Evolutionary conservation across 2,113 vertebrate species (phyloP), one percentile per base, ranked within the genome.

Genomic region (Dicaeum eximium): DNA sequence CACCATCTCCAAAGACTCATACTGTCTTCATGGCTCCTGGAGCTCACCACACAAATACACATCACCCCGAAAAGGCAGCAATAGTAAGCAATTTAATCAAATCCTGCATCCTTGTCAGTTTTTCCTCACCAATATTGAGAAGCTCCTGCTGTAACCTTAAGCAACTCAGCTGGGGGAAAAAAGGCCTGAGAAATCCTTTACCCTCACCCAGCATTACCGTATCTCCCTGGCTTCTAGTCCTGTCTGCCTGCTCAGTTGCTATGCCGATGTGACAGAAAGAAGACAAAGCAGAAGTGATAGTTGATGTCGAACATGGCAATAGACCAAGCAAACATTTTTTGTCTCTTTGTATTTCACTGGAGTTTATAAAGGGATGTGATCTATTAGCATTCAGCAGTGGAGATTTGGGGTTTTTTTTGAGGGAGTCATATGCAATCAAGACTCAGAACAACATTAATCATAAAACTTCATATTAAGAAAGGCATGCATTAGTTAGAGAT

Each of bases 261-360:
- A 47, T 42, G 74, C 71, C 80, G 58, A 85, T 77, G 67, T 71
- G 88, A 94, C 79, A 95, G 87, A 61, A 80, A 80, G 61, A 95
- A 65, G 53, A 94, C 91, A 97, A 96, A 94, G 65, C 44, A 84
- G 51, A 86, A 95, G 77, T 75, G 86, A 86, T 54, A 57, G 70
- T 1, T 83, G 79, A 94, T 75, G 38, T 8, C 75, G 69, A 87
- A 78, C 8, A 13, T 86, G 92, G 65, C 84, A 96, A 66, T 15
- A 71, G 70, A 79, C 57, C 77, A 94, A 77, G 71, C 33, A 89
- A 93, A 64, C 33, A 33, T 45, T 90, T 80, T 79, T 62, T 50
- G 70, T 81, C 53, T 37, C 28, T 86, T 64, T 91, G n/a, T 79
- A 79, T 91, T 87, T 16, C 65, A 48, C 31, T 7, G 6, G 16